phyloP scores from a whole-genome alignment of 1,140 invertebrate species.

The Polypedilum pembai region DNA sequence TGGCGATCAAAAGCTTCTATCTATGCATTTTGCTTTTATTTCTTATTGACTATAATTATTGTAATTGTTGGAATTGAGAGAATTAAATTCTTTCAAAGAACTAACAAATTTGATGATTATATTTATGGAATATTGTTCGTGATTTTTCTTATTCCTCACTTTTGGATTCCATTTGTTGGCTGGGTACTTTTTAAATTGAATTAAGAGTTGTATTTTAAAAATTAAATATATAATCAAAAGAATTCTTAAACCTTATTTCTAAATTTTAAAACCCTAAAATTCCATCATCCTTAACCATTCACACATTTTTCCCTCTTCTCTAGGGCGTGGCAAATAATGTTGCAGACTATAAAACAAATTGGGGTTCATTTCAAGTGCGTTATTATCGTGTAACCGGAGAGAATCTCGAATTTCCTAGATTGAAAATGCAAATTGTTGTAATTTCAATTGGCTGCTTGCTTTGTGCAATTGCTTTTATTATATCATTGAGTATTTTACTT shows the following conservation, averaged over 20 bases:
- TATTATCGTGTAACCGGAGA: constrained; percentile 49
- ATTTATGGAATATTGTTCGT: constrained; percentile 55
- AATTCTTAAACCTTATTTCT: no score
- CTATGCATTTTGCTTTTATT: constrained; percentile 53
- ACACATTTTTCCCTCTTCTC: not conserved
- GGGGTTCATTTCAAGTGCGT: constrained; percentile 50
- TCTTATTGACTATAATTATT: constrained; percentile 47
- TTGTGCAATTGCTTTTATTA: constrained; percentile 49
- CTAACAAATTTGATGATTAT: constrained; percentile 53
- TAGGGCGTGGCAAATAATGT: constrained; percentile 50
- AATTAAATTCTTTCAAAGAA: constrained; percentile 48
- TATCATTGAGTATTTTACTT: constrained; percentile 49
- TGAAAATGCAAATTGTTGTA: constrained; percentile 49
- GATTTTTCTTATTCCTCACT: constrained; percentile 54
- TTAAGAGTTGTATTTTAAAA: no score
- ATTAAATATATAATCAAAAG: no score
- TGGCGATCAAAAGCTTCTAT: constrained; percentile 50
- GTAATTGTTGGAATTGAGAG: constrained; percentile 51
- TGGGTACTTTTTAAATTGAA: constrained; percentile 42
- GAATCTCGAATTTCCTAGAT: constrained; percentile 50
- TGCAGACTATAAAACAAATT: constrained; percentile 55
- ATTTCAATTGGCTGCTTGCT: constrained; percentile 52
- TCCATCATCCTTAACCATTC: no score
- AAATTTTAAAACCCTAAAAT: no score
- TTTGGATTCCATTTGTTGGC: constrained; percentile 56